Conservation (phyloP, 2,113 vertebrate genomes). For the Anolis carolinensis region DNA sequence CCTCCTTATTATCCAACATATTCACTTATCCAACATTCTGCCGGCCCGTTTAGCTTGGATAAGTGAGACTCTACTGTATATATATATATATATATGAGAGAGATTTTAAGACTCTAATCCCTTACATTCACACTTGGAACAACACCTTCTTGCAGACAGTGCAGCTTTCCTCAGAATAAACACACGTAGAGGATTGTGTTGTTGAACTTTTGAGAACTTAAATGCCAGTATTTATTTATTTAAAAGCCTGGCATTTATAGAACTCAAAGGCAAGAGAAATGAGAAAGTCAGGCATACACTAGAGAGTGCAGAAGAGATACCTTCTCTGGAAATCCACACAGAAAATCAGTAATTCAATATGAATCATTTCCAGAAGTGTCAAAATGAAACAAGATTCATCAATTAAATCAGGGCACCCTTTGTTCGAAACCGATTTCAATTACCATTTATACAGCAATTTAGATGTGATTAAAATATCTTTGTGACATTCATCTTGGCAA, state of each 20-base stretch:
- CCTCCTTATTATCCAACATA: no score
- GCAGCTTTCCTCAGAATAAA: background rate
- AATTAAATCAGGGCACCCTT: background rate
- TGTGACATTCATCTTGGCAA: background rate
- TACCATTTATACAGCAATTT: conserved; percentile 13
- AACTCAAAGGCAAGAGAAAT: background rate
- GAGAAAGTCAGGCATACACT: background rate
- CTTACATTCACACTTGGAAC: background rate
- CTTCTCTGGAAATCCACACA: background rate
- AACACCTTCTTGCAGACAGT: background rate
- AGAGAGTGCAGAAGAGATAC: background rate
- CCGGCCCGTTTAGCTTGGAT: no score
- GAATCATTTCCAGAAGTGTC: conserved; percentile 5
- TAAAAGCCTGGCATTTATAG: background rate
- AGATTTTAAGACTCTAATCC: background rate
- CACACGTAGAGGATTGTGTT: background rate
- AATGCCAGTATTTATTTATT: background rate
- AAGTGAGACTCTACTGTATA: no score
- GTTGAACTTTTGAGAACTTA: background rate
- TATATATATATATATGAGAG: no score
- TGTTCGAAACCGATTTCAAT: background rate
- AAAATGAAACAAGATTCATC: conserved; percentile 3
- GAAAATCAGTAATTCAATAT: background rate
- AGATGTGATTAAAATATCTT: background rate
- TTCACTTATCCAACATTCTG: no score